Evolutionary conservation across 35 echinoderm and acorn worm species (phyloP).

Genomic region (Nesometra sesokonis): DNA sequence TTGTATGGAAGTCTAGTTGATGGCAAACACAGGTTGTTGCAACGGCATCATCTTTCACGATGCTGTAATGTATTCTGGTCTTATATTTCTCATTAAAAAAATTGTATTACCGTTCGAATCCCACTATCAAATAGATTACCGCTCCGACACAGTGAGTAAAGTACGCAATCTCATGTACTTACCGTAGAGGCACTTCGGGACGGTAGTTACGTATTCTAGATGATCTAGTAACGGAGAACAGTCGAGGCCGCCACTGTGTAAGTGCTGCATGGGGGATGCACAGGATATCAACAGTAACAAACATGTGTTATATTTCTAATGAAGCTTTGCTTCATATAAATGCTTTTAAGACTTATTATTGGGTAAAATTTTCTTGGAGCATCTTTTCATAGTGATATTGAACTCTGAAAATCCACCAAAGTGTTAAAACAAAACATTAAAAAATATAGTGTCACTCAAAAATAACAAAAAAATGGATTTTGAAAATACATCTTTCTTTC

Average conservation of each 20-base stretch:
- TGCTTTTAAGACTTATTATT: too few species aligned
- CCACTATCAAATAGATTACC: not conserved
- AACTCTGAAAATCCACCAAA: too few species aligned
- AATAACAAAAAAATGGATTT: too few species aligned
- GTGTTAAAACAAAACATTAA: too few species aligned
- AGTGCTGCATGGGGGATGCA: not conserved
- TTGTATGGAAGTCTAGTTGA: not conserved
- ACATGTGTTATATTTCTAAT: too few species aligned
- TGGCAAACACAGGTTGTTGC: not conserved
- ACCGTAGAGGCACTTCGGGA: not conserved
- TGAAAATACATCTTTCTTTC: too few species aligned
- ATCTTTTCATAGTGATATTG: too few species aligned
- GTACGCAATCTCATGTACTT: not conserved
- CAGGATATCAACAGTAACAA: too few species aligned
- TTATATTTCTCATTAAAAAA: not conserved
- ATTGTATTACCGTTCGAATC: not conserved
- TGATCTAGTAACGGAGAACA: not conserved
- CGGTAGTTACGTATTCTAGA: not conserved
- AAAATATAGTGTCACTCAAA: too few species aligned
- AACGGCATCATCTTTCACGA: not conserved
- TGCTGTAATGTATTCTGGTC: not conserved
- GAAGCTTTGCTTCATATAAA: too few species aligned
- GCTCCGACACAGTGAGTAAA: not conserved
- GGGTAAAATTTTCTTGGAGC: too few species aligned
- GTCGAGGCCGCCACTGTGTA: not conserved